Evolutionary conservation across 2,113 vertebrate species (phyloP).

Genomic region (Ellobius talpinus): DNA sequence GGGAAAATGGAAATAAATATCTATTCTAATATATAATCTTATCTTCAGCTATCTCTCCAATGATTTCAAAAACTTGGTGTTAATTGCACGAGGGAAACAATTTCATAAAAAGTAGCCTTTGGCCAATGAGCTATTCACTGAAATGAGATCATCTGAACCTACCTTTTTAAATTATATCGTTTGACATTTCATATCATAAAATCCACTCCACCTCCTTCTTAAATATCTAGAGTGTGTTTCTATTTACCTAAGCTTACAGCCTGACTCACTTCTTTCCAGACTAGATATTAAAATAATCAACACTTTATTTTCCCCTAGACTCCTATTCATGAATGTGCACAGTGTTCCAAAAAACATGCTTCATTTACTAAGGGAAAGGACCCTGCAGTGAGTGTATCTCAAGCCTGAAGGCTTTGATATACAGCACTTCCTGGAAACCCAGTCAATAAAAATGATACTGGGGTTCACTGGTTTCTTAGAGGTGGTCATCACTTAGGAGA

Average conservation of each 20-base stretch:
- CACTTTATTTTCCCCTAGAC: constrained; percentile 70
- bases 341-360: constrained; percentile 67
- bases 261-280: constrained; percentile 46
- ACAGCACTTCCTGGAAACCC: constrained; percentile 47
- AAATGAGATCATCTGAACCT: constrained; percentile 62
- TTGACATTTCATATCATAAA: constrained; percentile 43
- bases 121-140: neutral
- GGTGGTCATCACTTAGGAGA: constrained; percentile 24
- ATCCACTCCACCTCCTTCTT: neutral
- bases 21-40: constrained; percentile 46
- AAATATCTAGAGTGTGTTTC: constrained; percentile 13
- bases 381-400: neutral
- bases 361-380: constrained; percentile 76
- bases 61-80: constrained; percentile 20
- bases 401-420: constrained; percentile 56
- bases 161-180: neutral
- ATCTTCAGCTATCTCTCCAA: neutral
- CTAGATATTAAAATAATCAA: constrained; percentile 67
- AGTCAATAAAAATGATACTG: constrained; percentile 63
- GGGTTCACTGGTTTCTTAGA: constrained; percentile 23
- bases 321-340: constrained; percentile 61
- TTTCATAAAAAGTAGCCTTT: constrained; percentile 19
- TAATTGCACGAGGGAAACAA: constrained; percentile 46
- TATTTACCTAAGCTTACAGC: constrained; percentile 20
- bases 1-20: constrained; percentile 1